Evolutionary conservation across 2,888 invertebrate genomes (phyloP).

Genomic region (Xanthia togata): DNA sequence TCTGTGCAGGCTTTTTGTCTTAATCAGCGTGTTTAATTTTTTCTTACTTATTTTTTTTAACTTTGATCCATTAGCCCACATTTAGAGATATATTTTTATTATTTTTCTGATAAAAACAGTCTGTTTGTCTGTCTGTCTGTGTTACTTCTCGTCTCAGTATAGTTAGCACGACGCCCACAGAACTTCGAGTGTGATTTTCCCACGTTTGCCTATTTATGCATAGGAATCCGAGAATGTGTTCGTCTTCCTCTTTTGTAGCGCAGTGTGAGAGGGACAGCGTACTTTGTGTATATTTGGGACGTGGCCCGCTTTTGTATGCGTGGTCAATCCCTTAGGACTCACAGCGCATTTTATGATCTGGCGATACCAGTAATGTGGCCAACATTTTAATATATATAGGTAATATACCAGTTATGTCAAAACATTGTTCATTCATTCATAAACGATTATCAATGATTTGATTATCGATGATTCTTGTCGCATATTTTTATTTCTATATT

Average conservation of each 20-base stretch:
- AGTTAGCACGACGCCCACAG: slow-evolving; percentile 63
- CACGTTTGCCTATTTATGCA: slow-evolving; percentile 79
- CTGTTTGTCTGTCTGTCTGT: slow-evolving; percentile 20
- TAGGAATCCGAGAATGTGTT: slow-evolving; percentile 72
- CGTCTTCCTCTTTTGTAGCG: slow-evolving; percentile 62
- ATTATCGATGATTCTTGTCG: too few species aligned
- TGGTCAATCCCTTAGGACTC: slow-evolving; percentile 67
- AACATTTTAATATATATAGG: slow-evolving; percentile 22
- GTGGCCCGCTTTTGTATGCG: slow-evolving; percentile 75
- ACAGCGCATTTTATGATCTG: slow-evolving; percentile 66
- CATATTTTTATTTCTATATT: neutral
- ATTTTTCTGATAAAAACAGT: slow-evolving; percentile 29
- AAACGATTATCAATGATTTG: too few species aligned
- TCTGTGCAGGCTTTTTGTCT: neutral
- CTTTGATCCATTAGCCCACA: neutral
- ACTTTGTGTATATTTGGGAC: slow-evolving; percentile 70
- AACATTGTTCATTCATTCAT: slow-evolving; percentile 28
- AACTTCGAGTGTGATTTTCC: slow-evolving; percentile 75
- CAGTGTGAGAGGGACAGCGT: slow-evolving; percentile 68
- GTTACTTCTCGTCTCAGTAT: slow-evolving; percentile 50
- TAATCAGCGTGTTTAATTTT: neutral
- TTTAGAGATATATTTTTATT: neutral
- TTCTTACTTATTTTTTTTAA: neutral
- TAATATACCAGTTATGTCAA: slow-evolving; percentile 20
- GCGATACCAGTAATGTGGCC: slow-evolving; percentile 25